phyloP scores from a whole-genome alignment of 2,888 invertebrate genomes.

The Drosophila picticornis region DNA sequence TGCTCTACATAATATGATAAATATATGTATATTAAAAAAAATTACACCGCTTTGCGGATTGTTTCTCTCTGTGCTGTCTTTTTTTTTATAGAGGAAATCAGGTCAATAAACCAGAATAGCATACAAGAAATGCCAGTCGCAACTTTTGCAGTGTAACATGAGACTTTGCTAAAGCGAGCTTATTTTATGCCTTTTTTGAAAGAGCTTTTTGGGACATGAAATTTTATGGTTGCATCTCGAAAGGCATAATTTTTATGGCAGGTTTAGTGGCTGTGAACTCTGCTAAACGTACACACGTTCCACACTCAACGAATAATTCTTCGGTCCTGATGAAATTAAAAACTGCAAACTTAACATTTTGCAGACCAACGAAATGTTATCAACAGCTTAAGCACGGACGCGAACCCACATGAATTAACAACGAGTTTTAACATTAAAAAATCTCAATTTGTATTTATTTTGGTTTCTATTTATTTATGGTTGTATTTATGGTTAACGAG shows the following conservation, averaged over 20 bases:
- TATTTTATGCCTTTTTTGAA: constrained; percentile 31
- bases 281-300: constrained; percentile 13
- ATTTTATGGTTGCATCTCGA: background rate
- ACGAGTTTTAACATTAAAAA: too few species aligned
- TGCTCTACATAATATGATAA: constrained; percentile 31
- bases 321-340: background rate
- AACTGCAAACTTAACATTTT: background rate
- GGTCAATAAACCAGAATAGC: constrained; percentile 54
- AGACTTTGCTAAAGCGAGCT: background rate
- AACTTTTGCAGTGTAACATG: background rate
- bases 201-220: constrained; percentile 47
- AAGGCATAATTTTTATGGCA: constrained; percentile 14
- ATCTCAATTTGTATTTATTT: background rate
- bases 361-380: background rate
- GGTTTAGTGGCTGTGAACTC: background rate
- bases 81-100: constrained; percentile 5
- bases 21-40: constrained; percentile 10
- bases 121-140: background rate
- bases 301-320: constrained; percentile 32
- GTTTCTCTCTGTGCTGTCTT: background rate
- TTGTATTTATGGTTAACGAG: background rate
- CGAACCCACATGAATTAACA: background rate
- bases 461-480: background rate
- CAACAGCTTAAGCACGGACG: background rate
- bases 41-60: background rate